Conservation (phyloP, 2,113 vertebrate genomes). For the Gnathonemus echidnorhynchus region DNA sequence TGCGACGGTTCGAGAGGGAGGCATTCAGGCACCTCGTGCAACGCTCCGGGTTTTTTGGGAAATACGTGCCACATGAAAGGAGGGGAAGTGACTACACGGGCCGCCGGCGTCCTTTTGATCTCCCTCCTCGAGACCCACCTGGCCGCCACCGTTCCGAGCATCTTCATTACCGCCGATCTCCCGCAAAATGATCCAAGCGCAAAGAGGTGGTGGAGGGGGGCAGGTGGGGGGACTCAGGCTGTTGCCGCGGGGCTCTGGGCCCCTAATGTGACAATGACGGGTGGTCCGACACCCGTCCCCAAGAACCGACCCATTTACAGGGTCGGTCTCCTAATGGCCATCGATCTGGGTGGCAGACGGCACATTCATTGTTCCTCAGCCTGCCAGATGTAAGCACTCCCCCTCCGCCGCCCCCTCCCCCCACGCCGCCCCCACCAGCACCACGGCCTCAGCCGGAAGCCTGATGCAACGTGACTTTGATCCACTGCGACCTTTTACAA, state of each 20-base stretch:
- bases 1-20: background rate
- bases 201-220: background rate
- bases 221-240: background rate
- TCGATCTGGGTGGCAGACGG: conserved; percentile 42
- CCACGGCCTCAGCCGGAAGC: conserved; percentile 42
- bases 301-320: conserved; percentile 36
- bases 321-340: conserved; percentile 38
- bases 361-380: conserved; percentile 43
- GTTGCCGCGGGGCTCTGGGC: conserved; percentile 1
- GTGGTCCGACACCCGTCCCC: conserved; percentile 27
- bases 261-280: conserved; percentile 42
- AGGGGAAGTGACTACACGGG: background rate
- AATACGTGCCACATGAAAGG: background rate
- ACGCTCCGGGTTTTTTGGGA: background rate
- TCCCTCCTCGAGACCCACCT: background rate
- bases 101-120: background rate
- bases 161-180: conserved; percentile 2
- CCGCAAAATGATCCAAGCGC: background rate
- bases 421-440: background rate
- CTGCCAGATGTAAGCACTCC: conserved; percentile 45
- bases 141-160: background rate
- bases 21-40: background rate
- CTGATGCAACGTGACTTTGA: conserved; percentile 56
- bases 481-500: conserved; percentile 63
- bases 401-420: conserved; percentile 19